phyloP scores from a whole-genome alignment of 2,888 invertebrate genomes.

The Apotomis turbidana region DNA sequence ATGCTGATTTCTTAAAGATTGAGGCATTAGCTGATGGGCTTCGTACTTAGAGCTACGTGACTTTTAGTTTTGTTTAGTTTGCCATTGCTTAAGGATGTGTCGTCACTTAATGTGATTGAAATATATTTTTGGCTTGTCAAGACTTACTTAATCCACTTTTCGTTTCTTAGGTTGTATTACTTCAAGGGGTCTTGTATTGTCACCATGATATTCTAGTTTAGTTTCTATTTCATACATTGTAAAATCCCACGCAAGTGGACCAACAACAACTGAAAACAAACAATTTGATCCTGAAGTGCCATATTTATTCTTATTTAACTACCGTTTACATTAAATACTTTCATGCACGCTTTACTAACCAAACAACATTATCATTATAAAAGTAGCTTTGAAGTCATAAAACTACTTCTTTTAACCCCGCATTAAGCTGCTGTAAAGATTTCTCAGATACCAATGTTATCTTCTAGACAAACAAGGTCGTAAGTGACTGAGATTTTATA shows the following conservation, averaged over 20 bases:
- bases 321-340: conserved; percentile 19
- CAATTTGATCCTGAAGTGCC: neutral
- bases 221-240: too few species aligned
- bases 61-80: conserved; percentile 14
- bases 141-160: too few species aligned
- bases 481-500: neutral
- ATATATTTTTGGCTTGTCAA: too few species aligned
- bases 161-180: too few species aligned
- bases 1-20: conserved; percentile 15
- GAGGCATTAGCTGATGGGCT: conserved; percentile 22
- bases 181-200: too few species aligned
- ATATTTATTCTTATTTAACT: conserved; percentile 13
- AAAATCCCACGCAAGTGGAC: too few species aligned
- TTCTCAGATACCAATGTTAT: conserved; percentile 17
- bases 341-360: conserved; percentile 20
- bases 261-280: neutral
- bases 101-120: too few species aligned
- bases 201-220: too few species aligned
- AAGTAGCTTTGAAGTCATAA: conserved; percentile 30
- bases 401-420: conserved; percentile 28
- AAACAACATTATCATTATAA: conserved; percentile 27
- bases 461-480: neutral
- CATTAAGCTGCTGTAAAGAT: conserved; percentile 34
- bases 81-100: too few species aligned
- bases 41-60: conserved; percentile 4